phyloP scores from a whole-genome alignment of 2,113 vertebrate genomes.

The Lanius collurio region DNA sequence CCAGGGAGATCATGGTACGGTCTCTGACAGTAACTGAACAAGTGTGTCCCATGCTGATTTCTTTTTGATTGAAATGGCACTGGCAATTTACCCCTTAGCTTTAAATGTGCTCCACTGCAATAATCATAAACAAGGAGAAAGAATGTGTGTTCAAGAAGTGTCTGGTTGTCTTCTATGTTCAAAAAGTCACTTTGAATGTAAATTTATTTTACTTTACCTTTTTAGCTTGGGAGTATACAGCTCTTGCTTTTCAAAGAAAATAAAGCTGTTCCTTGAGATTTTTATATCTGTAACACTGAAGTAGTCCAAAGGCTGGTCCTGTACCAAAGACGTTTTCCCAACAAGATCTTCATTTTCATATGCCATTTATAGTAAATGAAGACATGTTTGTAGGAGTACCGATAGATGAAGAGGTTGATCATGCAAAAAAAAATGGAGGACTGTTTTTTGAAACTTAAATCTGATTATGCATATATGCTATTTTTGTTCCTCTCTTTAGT shows the following conservation, averaged over 20 bases:
- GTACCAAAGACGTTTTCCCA: slow-evolving; percentile 17
- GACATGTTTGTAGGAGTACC: slow-evolving; percentile 52
- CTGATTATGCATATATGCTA: slow-evolving; percentile 52
- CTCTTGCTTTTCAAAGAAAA: not conserved
- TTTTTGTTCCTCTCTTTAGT: slow-evolving; percentile 58
- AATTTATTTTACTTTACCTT: not conserved
- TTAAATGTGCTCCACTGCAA: not conserved
- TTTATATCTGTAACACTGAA: not conserved
- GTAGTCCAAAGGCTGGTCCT: slow-evolving; percentile 4
- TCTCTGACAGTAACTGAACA: not conserved
- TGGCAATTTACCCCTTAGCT: not conserved
- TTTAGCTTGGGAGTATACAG: not conserved
- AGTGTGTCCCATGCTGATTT: not conserved
- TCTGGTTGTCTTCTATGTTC: not conserved
- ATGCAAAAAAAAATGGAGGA: slow-evolving; percentile 11
- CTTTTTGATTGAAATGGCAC: not conserved
- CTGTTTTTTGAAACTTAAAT: slow-evolving; percentile 55
- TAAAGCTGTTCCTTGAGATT: slow-evolving; percentile 6
- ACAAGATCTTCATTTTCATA: slow-evolving; percentile 11
- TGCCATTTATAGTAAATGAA: slow-evolving; percentile 57
- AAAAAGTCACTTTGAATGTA: not conserved
- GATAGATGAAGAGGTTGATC: slow-evolving; percentile 41
- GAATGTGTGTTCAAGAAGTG: not conserved
- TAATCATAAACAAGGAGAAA: not conserved
- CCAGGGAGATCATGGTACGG: not conserved